Percentiles rank a stretch among this genome's conserved stretches.
Evolutionary conservation across 30 jellyfish, hydroid and myxozoan species (phyloP).

Genomic region (Aurelia coerulea): DNA sequence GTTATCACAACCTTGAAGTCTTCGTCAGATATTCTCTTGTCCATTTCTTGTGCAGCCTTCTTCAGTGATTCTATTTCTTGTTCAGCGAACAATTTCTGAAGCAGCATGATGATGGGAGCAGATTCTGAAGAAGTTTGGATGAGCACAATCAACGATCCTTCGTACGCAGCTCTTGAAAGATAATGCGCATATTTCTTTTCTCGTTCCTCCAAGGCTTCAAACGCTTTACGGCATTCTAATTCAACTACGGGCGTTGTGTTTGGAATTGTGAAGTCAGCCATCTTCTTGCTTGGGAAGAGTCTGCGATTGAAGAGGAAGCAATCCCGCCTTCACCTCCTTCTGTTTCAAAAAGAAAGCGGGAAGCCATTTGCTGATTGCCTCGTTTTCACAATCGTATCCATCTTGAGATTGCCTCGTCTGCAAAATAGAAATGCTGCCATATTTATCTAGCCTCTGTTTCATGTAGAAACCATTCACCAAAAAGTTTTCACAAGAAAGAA

Average conservation of each 20-base stretch:
- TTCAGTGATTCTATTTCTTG: slow-evolving; percentile 67
- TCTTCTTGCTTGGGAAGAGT: neutral
- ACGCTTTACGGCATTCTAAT: slow-evolving; percentile 79
- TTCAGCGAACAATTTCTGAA: slow-evolving; percentile 72
- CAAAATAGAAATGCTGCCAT: neutral
- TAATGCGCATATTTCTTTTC: slow-evolving; percentile 84
- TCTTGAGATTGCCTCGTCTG: neutral
- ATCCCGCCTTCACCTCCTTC: too few species aligned
- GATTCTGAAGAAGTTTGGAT: slow-evolving; percentile 91
- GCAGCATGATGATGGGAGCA: slow-evolving; percentile 73
- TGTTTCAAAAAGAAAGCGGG: too few species aligned
- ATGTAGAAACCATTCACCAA: too few species aligned
- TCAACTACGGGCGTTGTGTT: slow-evolving; percentile 60
- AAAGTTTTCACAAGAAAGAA: too few species aligned
- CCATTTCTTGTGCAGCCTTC: slow-evolving; percentile 52
- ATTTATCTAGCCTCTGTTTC: too few species aligned
- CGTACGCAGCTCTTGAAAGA: slow-evolving; percentile 81
- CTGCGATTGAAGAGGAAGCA: too few species aligned
- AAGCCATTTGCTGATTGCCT: neutral
- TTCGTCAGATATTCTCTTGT: slow-evolving; percentile 75
- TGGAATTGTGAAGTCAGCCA: slow-evolving; percentile 65
- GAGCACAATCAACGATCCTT: slow-evolving; percentile 84
- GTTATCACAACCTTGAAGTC: slow-evolving; percentile 68
- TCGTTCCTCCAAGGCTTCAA: slow-evolving; percentile 54
- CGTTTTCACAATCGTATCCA: neutral